Evolutionary conservation across 2,113 vertebrate genomes (phyloP).

Genomic region (Seriola quinqueradiata): DNA sequence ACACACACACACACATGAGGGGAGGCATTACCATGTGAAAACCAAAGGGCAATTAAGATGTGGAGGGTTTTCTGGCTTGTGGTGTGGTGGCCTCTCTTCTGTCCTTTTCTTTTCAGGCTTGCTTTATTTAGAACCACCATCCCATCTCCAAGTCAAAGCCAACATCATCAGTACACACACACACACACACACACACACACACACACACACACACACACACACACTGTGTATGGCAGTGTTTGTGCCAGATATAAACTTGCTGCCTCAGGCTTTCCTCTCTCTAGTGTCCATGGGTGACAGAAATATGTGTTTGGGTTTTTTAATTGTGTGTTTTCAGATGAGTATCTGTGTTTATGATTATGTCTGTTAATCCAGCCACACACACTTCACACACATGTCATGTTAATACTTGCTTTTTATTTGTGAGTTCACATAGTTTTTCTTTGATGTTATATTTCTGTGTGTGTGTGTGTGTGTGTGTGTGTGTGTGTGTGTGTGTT

Average conservation of each 20-base stretch:
- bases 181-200: not conserved
- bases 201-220: constrained; percentile 27
- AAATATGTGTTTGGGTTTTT: constrained; percentile 50
- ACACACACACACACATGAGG: constrained; percentile 40
- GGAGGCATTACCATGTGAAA: constrained; percentile 75
- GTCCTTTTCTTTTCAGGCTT: constrained; percentile 48
- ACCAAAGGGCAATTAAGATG: constrained; percentile 71
- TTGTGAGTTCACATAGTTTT: constrained; percentile 30
- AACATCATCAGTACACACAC: constrained; percentile 24
- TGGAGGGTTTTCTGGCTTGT: constrained; percentile 67
- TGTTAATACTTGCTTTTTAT: constrained; percentile 42
- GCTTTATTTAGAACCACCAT: constrained; percentile 62
- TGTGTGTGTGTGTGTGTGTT: constrained; percentile 43
- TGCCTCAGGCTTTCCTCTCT: constrained; percentile 28
- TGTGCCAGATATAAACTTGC: constrained; percentile 23
- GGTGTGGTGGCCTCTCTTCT: constrained; percentile 59
- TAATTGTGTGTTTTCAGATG: constrained; percentile 41
- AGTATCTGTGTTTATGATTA: constrained; percentile 43
- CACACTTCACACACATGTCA: constrained; percentile 28
- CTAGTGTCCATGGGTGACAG: constrained; percentile 32
- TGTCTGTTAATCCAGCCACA: constrained; percentile 49
- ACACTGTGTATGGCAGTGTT: not conserved
- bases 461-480: constrained; percentile 35
- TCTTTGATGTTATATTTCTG: constrained; percentile 43
- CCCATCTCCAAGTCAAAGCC: constrained; percentile 48